A percentile compares a stretch with the other conserved stretches of the same genome.
phyloP scores from a whole-genome alignment of 1,140 invertebrate genomes.

The Drosophila biarmipes region DNA sequence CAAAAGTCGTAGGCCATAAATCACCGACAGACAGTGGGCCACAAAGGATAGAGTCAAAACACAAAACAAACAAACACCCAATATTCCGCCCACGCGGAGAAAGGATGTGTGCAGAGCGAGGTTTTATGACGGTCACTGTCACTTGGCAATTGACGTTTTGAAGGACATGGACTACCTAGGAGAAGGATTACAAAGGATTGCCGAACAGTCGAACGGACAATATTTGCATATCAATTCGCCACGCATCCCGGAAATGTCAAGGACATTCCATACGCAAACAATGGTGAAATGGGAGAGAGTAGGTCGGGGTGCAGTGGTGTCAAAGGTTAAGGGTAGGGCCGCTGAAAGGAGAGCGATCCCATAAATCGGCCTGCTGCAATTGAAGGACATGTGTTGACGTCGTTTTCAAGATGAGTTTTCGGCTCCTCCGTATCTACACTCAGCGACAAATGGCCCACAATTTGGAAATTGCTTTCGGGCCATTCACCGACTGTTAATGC shows the following conservation, averaged over 20 bases:
- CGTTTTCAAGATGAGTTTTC: constrained; percentile 9
- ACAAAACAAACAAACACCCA: constrained; percentile 64
- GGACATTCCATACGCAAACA: constrained; percentile 37
- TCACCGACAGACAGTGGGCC: constrained; percentile 43
- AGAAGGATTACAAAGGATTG: constrained; percentile 82
- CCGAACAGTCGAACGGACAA: constrained; percentile 67
- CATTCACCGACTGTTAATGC: constrained; percentile 15
- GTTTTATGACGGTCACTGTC: constrained; percentile 75
- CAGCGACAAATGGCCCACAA: constrained; percentile 13
- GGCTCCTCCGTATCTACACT: background rate
- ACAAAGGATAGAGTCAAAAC: constrained; percentile 70
- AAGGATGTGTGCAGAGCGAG: constrained; percentile 41
- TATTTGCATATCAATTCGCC: constrained; percentile 74
- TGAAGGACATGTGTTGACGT: constrained; percentile 49
- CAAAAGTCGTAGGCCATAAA: constrained; percentile 62
- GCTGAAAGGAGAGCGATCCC: constrained; percentile 16
- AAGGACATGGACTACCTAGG: constrained; percentile 59
- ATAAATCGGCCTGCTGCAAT: constrained; percentile 25
- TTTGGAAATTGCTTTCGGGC: constrained; percentile 6
- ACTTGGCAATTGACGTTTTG: constrained; percentile 59
- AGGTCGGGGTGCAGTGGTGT: constrained; percentile 4
- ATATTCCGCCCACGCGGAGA: constrained; percentile 22
- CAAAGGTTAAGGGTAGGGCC: constrained; percentile 34
- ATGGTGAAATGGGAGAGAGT: constrained; percentile 40
- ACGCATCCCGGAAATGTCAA: constrained; percentile 67